Conservation (phyloP, 2,888 invertebrate genomes). For the Tenthredo livida region DNA sequence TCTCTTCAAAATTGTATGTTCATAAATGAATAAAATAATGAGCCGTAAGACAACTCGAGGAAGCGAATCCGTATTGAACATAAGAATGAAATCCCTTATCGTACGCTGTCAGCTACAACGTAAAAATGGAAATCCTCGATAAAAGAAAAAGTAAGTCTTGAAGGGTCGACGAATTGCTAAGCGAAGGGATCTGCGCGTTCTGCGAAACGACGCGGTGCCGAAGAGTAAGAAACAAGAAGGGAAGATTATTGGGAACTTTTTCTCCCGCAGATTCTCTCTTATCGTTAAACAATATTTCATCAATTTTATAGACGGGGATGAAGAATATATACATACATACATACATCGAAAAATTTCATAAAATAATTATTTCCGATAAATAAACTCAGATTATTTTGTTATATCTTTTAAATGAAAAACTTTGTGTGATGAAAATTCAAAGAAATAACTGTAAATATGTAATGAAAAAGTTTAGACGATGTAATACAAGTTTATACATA, state of each 20-base stretch:
- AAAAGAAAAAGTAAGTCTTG: slow-evolving; percentile 19
- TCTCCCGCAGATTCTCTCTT: background rate
- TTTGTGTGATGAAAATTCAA: background rate
- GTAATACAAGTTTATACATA: too few species aligned
- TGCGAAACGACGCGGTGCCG: background rate
- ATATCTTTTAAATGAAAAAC: too few species aligned
- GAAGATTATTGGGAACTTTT: background rate
- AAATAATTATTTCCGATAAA: background rate
- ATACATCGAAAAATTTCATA: background rate
- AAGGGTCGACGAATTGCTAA: slow-evolving; percentile 36
- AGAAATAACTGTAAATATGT: background rate
- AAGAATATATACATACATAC: too few species aligned
- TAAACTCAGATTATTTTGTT: background rate
- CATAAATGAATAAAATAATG: background rate
- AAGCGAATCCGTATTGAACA: background rate
- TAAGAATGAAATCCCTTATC: background rate
- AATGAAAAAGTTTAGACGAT: background rate
- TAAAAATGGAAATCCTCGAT: slow-evolving; percentile 21
- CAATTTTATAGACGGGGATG: background rate
- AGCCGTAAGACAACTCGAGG: background rate
- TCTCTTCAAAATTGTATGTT: background rate
- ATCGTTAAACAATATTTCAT: background rate
- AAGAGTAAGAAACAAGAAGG: background rate
- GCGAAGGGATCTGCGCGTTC: background rate
- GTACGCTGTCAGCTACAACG: slow-evolving; percentile 1